phyloP scores from a whole-genome alignment of 2,888 invertebrate genomes.

The Spialia ferax region DNA sequence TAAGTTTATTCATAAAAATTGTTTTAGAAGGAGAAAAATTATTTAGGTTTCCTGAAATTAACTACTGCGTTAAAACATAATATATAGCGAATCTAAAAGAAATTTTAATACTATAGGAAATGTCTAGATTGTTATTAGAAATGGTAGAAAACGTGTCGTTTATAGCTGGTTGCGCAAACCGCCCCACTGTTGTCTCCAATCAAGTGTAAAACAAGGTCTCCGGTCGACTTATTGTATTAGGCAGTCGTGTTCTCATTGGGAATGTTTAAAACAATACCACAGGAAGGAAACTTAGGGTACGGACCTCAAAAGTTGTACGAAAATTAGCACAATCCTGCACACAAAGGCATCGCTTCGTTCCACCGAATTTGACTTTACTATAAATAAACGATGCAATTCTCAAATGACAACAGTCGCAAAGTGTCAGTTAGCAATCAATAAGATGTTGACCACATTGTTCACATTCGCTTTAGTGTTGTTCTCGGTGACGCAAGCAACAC shows the following conservation, averaged over 20 bases:
- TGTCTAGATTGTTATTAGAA: conserved; percentile 10
- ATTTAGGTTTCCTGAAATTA: neutral
- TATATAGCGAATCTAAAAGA: neutral
- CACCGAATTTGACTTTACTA: conserved; percentile 78
- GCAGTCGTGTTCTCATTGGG: conserved; percentile 78
- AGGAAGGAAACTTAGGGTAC: conserved; percentile 82
- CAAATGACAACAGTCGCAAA: conserved; percentile 79
- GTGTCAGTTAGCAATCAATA: conserved; percentile 65
- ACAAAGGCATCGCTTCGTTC: conserved; percentile 73
- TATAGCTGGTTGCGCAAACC: conserved; percentile 74
- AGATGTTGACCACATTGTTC: conserved; percentile 70
- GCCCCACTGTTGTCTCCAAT: conserved; percentile 77
- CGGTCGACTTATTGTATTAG: conserved; percentile 77
- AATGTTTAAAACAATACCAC: conserved; percentile 83
- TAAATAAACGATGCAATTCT: conserved; percentile 78
- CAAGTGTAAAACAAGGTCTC: conserved; percentile 86
- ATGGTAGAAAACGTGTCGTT: conserved; percentile 66
- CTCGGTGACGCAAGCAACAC: conserved; percentile 60
- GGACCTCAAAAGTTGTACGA: conserved; percentile 65
- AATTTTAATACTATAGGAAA: conserved; percentile 17
- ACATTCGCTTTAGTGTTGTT: conserved; percentile 39
- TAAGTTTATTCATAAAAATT: neutral
- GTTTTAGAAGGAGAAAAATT: neutral
- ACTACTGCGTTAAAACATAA: neutral
- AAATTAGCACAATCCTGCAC: conserved; percentile 72